These are phyloP conservation scores for Sesamia inferens DNA, from an alignment of 2,888 invertebrate genomes.

Conservation along the genomic window DNA sequence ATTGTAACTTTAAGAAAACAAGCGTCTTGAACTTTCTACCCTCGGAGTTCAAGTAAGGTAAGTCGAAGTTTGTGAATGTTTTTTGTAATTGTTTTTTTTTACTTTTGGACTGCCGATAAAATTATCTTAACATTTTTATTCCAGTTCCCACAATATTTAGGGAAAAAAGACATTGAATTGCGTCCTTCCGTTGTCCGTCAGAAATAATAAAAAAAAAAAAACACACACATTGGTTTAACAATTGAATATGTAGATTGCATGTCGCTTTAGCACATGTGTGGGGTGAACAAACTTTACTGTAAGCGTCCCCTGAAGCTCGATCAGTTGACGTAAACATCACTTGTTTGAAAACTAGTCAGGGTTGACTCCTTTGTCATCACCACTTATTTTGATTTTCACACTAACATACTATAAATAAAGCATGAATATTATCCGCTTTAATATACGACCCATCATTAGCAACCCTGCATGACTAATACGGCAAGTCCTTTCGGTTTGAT, in stretches of 20 bases:
- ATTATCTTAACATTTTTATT: no score
- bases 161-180: neutral
- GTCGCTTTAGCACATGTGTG: slow-evolving; percentile 67
- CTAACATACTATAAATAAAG: slow-evolving; percentile 14
- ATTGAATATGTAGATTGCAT: slow-evolving; percentile 58
- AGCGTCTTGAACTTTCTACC: neutral
- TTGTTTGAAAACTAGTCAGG: slow-evolving; percentile 72
- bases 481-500: slow-evolving; percentile 46
- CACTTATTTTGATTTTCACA: slow-evolving; percentile 44
- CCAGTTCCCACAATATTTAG: no score
- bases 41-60: neutral
- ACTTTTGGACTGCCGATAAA: neutral
- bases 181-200: neutral
- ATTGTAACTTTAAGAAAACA: slow-evolving; percentile 25
- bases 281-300: slow-evolving; percentile 83
- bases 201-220: slow-evolving; percentile 19
- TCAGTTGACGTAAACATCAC: slow-evolving; percentile 80
- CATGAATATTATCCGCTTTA: slow-evolving; percentile 13
- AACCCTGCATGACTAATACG: slow-evolving; percentile 38
- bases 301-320: slow-evolving; percentile 79
- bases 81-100: neutral
- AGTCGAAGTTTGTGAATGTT: neutral
- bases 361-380: slow-evolving; percentile 68
- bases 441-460: slow-evolving; percentile 27
- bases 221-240: slow-evolving; percentile 43